Conservation (phyloP, 1,140 invertebrate genomes). For the Drosophila pallidifrons region DNA sequence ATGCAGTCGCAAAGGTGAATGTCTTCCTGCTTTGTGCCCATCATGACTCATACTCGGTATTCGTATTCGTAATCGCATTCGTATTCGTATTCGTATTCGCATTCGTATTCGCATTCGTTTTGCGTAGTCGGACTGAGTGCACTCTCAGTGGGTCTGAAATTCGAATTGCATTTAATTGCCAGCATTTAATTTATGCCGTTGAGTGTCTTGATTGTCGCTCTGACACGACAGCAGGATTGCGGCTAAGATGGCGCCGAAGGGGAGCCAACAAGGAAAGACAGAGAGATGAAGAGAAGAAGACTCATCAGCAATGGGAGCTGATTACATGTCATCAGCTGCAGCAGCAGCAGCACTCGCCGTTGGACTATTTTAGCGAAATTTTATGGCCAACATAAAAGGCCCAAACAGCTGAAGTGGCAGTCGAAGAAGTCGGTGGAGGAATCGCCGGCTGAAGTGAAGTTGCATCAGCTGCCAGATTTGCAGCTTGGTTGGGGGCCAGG, state of each 20-base stretch:
- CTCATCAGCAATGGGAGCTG: conserved; percentile 32
- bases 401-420: conserved; percentile 27
- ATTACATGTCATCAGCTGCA: conserved; percentile 58
- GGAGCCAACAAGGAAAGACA: background rate
- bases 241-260: background rate
- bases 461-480: conserved; percentile 38
- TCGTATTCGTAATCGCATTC: conserved; percentile 4
- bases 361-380: conserved; percentile 51
- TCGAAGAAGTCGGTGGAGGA: background rate
- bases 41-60: conserved; percentile 32
- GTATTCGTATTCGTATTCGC: background rate
- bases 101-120: conserved; percentile 4
- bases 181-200: conserved; percentile 46
- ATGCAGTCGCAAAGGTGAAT: conserved; percentile 29
- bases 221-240: conserved; percentile 8
- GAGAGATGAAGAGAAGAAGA: background rate
- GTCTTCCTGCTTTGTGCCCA: conserved; percentile 30
- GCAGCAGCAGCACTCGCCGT: conserved; percentile 34
- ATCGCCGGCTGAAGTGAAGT: background rate
- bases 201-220: conserved; percentile 48
- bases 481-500: conserved; percentile 30
- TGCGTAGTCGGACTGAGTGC: conserved; percentile 18
- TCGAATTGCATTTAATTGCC: conserved; percentile 55
- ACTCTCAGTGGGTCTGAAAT: conserved; percentile 31
- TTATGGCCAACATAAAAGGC: conserved; percentile 53